Conservation (phyloP, 2,113 vertebrate genomes). For the Alethe castanea region DNA sequence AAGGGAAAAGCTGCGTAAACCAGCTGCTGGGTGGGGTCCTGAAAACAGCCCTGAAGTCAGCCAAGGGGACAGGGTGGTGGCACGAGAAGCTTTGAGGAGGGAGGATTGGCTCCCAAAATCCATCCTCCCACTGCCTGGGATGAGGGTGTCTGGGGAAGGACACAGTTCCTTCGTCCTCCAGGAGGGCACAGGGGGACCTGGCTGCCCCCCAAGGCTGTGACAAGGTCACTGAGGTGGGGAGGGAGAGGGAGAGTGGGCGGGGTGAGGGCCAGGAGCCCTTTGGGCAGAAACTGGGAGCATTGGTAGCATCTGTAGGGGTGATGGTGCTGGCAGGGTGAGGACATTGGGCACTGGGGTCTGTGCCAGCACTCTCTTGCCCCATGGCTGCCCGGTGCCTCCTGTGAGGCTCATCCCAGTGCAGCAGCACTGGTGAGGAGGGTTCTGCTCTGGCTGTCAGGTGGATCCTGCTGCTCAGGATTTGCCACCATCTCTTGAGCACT, state of each 20-base stretch:
- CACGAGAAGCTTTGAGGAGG: neutral
- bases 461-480: neutral
- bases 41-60: neutral
- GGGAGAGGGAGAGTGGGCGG: neutral
- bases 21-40: neutral
- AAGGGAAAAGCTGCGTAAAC: neutral
- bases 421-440: neutral
- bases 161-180: rapidly evolving
- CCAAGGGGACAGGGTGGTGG: neutral
- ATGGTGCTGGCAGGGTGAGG: neutral
- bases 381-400: neutral
- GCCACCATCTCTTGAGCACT: neutral
- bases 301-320: neutral
- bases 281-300: neutral
- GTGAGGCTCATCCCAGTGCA: neutral
- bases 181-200: rapidly evolving
- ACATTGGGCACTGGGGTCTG: rapidly evolving
- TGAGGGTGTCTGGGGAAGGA: neutral
- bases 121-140: rapidly evolving
- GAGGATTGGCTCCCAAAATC: neutral
- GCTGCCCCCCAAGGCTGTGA: neutral
- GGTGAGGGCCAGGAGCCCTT: neutral
- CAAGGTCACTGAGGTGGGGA: neutral
- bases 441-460: neutral
- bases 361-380: rapidly evolving